Evolutionary conservation across 1,140 invertebrate genomes (phyloP).

Genomic region (Plectus sambesii): DNA sequence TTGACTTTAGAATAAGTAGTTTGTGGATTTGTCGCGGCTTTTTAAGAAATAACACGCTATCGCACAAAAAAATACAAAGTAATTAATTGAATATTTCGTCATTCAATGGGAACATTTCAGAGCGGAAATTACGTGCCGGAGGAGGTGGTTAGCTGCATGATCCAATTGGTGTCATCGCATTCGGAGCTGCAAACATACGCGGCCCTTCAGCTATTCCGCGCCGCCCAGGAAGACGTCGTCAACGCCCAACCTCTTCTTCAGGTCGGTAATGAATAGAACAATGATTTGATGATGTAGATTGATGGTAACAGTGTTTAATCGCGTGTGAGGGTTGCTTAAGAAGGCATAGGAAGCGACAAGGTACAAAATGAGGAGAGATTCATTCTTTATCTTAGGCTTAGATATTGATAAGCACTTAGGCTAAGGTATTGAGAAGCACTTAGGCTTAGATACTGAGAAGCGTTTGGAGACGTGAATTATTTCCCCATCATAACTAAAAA

Average conservation of each 20-base stretch:
- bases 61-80: neutral
- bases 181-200: conserved; percentile 73
- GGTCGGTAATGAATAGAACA: too few relatives aligned
- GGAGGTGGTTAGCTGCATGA: conserved; percentile 87
- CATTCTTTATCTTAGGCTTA: neutral
- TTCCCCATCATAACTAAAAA: too few relatives aligned
- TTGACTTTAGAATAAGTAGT: too few relatives aligned
- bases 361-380: neutral
- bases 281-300: neutral
- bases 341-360: neutral
- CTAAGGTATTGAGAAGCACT: conserved; percentile 3
- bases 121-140: conserved; percentile 93
- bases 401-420: neutral
- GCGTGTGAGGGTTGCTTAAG: neutral
- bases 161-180: conserved; percentile 80
- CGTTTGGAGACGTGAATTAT: too few relatives aligned
- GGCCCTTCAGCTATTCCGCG: conserved; percentile 70
- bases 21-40: too few relatives aligned
- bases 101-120: conserved; percentile 50
- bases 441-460: neutral
- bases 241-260: conserved; percentile 39
- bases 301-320: neutral
- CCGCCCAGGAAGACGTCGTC: conserved; percentile 59
- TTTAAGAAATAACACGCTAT: too few relatives aligned
- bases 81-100: neutral